A percentile compares a stretch with the other conserved stretches of the same genome.
Evolutionary conservation across 2,888 invertebrate genomes (phyloP).

Genomic region (Anaspis maculata): DNA sequence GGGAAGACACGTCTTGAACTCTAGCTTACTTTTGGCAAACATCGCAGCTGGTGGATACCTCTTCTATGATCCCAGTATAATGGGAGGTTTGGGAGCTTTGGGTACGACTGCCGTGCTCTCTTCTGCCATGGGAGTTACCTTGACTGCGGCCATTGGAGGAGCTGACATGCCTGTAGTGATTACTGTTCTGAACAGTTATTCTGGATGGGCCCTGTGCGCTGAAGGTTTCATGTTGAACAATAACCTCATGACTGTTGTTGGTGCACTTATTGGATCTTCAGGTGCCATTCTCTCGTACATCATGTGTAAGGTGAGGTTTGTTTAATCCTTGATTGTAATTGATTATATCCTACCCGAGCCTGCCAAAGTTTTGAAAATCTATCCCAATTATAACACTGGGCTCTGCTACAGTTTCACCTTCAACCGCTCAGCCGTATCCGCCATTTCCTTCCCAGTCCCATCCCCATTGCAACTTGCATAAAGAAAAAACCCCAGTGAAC

Average conservation of each 20-base stretch:
- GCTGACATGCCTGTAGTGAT: slow-evolving; percentile 93
- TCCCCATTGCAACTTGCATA: too few species aligned
- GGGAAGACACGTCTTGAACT: slow-evolving; percentile 72
- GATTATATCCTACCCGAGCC: not conserved
- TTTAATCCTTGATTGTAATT: too few species aligned
- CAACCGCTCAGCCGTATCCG: too few species aligned
- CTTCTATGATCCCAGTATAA: slow-evolving; percentile 57
- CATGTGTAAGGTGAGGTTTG: slow-evolving; percentile 94
- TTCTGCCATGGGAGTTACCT: slow-evolving; percentile 74
- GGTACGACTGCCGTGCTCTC: slow-evolving; percentile 70
- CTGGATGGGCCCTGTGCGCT: slow-evolving; percentile 89
- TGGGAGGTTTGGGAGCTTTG: slow-evolving; percentile 63
- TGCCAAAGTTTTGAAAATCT: too few species aligned
- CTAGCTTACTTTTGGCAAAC: slow-evolving; percentile 58
- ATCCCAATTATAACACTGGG: too few species aligned
- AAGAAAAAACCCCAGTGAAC: too few species aligned
- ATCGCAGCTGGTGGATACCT: slow-evolving; percentile 65
- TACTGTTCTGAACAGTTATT: slow-evolving; percentile 86
- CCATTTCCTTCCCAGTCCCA: too few species aligned
- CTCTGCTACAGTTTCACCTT: too few species aligned
- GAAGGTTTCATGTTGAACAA: slow-evolving; percentile 93
- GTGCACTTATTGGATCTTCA: slow-evolving; percentile 83
- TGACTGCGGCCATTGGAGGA: slow-evolving; percentile 85
- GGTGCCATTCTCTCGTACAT: slow-evolving; percentile 90
- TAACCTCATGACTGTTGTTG: slow-evolving; percentile 85